These are phyloP conservation scores for Cygnus buccinator DNA, from an alignment of 2,113 vertebrate genomes.

Conservation along the genomic window DNA sequence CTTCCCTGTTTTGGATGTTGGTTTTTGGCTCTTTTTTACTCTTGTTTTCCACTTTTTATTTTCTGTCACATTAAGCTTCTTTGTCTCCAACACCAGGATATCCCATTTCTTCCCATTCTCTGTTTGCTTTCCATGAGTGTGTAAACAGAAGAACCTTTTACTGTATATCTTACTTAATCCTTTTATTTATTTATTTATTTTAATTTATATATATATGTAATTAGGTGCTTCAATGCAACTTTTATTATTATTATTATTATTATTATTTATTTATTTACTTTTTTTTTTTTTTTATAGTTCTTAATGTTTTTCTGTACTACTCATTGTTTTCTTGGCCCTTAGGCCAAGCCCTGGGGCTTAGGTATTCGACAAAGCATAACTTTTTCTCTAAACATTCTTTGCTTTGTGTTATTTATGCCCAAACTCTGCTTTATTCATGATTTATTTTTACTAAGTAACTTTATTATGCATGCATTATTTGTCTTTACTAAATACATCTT, in stretches of 20 bases:
- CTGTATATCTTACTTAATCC: neutral
- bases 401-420: neutral
- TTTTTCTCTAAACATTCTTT: neutral
- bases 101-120: neutral
- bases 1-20: neutral
- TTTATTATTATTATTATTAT: neutral
- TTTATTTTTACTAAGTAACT: neutral
- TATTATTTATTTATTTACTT: slow-evolving; percentile 16
- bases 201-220: neutral
- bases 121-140: neutral
- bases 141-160: slow-evolving; percentile 1
- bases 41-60: fast-evolving
- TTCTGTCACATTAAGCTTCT: neutral
- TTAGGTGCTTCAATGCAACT: neutral
- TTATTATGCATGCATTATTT: neutral
- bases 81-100: neutral
- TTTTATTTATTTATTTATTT: neutral
- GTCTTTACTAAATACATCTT: neutral
- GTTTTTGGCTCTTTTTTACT: neutral
- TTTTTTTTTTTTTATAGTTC: neutral
- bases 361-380: neutral
- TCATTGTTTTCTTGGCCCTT: neutral
- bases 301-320: neutral
- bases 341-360: neutral
- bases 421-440: neutral